Conservation (phyloP, 2,888 invertebrate species). For the Hypsopygia costalis region DNA sequence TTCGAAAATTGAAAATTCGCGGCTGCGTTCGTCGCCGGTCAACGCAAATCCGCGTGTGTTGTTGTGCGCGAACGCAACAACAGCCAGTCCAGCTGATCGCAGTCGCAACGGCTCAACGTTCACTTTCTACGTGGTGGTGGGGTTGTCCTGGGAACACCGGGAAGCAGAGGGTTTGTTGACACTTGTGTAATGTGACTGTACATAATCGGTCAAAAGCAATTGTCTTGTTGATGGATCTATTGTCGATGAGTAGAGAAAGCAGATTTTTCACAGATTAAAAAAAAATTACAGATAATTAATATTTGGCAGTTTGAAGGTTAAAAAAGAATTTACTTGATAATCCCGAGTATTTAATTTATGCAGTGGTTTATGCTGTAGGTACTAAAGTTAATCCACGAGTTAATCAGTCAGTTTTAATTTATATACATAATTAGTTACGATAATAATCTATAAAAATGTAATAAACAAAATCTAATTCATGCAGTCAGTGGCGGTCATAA, state of each 20-base stretch:
- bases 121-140: conserved; percentile 73
- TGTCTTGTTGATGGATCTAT: conserved; percentile 5
- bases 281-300: too few relatives aligned
- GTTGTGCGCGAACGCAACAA: conserved; percentile 36
- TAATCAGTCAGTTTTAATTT: too few relatives aligned
- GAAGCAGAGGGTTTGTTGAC: conserved; percentile 71
- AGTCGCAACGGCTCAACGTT: conserved; percentile 37
- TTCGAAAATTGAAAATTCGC: conserved; percentile 37
- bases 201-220: conserved; percentile 15
- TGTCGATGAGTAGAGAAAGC: background rate
- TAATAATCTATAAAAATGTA: too few relatives aligned
- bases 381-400: too few relatives aligned
- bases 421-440: too few relatives aligned
- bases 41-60: conserved; percentile 67
- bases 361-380: too few relatives aligned
- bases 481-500: too few relatives aligned
- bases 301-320: too few relatives aligned
- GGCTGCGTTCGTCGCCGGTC: conserved; percentile 64
- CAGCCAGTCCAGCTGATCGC: conserved; percentile 26
- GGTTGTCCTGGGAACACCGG: conserved; percentile 55
- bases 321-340: too few relatives aligned
- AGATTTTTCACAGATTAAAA: too few relatives aligned
- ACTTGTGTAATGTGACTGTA: conserved; percentile 23
- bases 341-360: too few relatives aligned
- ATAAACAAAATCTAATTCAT: too few relatives aligned